Evolutionary conservation across 2,797 vertebrate genomes (phyloP).

Genomic region (Pipistrellus pipistrellus): DNA sequence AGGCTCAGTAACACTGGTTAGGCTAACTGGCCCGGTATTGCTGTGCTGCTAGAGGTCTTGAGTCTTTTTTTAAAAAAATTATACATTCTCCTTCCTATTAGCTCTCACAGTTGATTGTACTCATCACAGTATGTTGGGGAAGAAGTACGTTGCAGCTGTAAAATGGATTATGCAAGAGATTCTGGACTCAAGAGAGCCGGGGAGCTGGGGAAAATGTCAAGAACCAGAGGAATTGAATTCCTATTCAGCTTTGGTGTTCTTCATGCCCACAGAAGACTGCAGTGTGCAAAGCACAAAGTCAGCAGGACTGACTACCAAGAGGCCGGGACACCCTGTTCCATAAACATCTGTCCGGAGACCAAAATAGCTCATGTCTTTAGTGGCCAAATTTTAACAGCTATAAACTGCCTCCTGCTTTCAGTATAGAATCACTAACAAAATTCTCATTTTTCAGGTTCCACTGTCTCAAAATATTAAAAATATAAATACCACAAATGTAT

Average conservation of each 20-base stretch:
- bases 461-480: slow-evolving; percentile 37
- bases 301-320: slow-evolving; percentile 57
- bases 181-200: not conserved
- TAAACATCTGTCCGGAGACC: slow-evolving; percentile 74
- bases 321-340: slow-evolving; percentile 71
- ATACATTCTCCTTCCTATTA: not conserved
- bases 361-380: slow-evolving; percentile 68
- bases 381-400: slow-evolving; percentile 54
- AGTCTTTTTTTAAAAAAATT: too few species aligned
- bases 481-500: slow-evolving; percentile 1
- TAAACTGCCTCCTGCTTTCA: slow-evolving; percentile 55
- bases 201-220: not conserved
- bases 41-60: not conserved
- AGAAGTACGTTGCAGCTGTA: not conserved
- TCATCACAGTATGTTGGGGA: not conserved
- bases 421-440: slow-evolving; percentile 51
- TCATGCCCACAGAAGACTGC: not conserved
- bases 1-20: not conserved
- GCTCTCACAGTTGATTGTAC: not conserved
- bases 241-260: slow-evolving; percentile 46
- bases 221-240: slow-evolving; percentile 17
- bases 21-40: not conserved
- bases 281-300: slow-evolving; percentile 59
- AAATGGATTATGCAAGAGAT: not conserved
- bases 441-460: not conserved